These are phyloP conservation scores for Drosophila navojoa DNA, from an alignment of 1,140 invertebrate genomes.

Conservation along the genomic window DNA sequence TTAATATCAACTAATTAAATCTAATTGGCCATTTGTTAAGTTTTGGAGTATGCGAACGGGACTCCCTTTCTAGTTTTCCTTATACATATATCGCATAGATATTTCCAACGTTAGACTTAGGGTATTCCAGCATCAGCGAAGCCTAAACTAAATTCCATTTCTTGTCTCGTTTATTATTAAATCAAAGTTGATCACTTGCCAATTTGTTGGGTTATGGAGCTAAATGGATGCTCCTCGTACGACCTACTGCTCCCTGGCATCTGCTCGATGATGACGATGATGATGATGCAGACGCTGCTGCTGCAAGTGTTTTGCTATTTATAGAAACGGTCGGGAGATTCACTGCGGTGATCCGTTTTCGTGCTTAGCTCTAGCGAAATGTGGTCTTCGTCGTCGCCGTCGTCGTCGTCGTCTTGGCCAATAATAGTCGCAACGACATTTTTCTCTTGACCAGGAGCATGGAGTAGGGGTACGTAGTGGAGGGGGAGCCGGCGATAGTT, in stretches of 20 bases:
- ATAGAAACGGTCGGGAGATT: slow-evolving; percentile 1
- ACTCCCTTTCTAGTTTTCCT: no score
- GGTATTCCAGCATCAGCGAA: not conserved
- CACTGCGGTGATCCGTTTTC: not conserved
- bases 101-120: not conserved
- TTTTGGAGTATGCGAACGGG: no score
- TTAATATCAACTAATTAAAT: no score
- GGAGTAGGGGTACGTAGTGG: no score
- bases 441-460: not conserved
- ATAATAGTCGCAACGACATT: slow-evolving; percentile 36
- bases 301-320: slow-evolving; percentile 21
- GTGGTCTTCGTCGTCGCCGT: not conserved
- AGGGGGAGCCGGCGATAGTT: not conserved
- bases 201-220: slow-evolving; percentile 26
- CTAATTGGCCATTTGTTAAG: no score
- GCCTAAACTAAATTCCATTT: not conserved
- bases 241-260: slow-evolving; percentile 16
- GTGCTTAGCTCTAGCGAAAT: not conserved
- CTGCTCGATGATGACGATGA: slow-evolving; percentile 4
- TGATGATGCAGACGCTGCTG: not conserved
- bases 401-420: slow-evolving; percentile 9
- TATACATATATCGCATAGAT: no score
- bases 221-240: not conserved
- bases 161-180: slow-evolving; percentile 31
- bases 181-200: slow-evolving; percentile 33